phyloP scores from a whole-genome alignment of 2,888 invertebrate species.

The Amphipoea oculea region DNA sequence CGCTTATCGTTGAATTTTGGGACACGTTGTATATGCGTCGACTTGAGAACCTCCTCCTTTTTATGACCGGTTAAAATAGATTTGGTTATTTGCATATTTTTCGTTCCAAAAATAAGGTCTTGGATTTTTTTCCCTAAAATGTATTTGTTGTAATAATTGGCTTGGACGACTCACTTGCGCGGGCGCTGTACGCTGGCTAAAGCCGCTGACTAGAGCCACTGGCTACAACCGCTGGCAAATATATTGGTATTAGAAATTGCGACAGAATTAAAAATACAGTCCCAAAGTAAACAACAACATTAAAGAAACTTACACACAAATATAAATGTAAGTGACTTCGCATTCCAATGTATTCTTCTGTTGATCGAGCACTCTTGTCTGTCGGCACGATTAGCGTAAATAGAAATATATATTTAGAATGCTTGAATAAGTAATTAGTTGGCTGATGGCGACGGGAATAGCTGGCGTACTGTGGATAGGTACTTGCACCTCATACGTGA shows the following conservation, averaged over 20 bases:
- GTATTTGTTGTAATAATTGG: slow-evolving; percentile 1
- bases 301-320: slow-evolving; percentile 18
- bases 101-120: slow-evolving; percentile 23
- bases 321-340: slow-evolving; percentile 23
- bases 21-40: too few relatives aligned
- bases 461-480: background rate
- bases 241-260: slow-evolving; percentile 15
- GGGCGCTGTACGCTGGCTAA: background rate
- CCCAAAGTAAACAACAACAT: slow-evolving; percentile 38
- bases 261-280: slow-evolving; percentile 13
- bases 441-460: background rate
- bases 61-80: background rate
- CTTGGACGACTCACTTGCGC: background rate
- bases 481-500: slow-evolving; percentile 22
- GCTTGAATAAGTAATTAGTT: slow-evolving; percentile 38
- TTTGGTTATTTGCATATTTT: slow-evolving; percentile 14
- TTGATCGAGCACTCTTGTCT: slow-evolving; percentile 16
- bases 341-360: slow-evolving; percentile 34
- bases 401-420: slow-evolving; percentile 19
- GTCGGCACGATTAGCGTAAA: slow-evolving; percentile 9
- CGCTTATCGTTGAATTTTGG: too few relatives aligned
- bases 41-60: too few relatives aligned
- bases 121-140: slow-evolving; percentile 2
- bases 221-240: background rate
- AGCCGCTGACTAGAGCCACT: background rate